Conservation (phyloP, 2,113 vertebrate genomes). For the Oryzias melastigma region DNA sequence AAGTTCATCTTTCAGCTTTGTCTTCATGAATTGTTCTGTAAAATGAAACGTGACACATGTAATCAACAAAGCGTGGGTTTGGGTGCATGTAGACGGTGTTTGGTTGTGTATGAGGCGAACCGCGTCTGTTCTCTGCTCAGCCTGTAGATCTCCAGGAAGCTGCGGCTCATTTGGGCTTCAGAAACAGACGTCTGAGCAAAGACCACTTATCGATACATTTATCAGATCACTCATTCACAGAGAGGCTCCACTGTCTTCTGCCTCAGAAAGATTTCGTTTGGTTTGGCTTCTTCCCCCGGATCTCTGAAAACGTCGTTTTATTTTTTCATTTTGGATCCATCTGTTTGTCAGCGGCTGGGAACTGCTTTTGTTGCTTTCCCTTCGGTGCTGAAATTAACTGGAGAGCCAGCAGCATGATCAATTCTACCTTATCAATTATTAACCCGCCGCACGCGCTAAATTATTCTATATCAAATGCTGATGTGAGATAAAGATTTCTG, state of each 20-base stretch:
- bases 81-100: no score
- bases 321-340: conserved; percentile 31
- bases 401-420: conserved; percentile 55
- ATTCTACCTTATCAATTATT: conserved; percentile 66
- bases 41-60: no score
- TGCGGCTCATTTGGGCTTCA: conserved; percentile 32
- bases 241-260: conserved; percentile 1
- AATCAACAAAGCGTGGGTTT: no score
- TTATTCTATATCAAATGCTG: conserved; percentile 62
- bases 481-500: conserved; percentile 53
- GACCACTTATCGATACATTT: conserved; percentile 51
- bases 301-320: conserved; percentile 39
- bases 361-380: conserved; percentile 57
- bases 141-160: conserved; percentile 24
- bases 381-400: conserved; percentile 48
- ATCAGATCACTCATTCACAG: neutral
- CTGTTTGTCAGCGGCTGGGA: conserved; percentile 48
- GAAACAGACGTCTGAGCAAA: conserved; percentile 40
- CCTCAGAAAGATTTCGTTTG: conserved; percentile 28
- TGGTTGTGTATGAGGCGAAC: conserved; percentile 9
- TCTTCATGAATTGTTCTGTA: no score
- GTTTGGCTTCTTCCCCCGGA: conserved; percentile 31
- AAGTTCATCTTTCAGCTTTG: no score
- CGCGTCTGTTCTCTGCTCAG: conserved; percentile 28
- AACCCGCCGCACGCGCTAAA: conserved; percentile 36